These are phyloP conservation scores for Drosophila melanogaster DNA, from an alignment of 1,140 invertebrate species.

Conservation along the genomic window DNA sequence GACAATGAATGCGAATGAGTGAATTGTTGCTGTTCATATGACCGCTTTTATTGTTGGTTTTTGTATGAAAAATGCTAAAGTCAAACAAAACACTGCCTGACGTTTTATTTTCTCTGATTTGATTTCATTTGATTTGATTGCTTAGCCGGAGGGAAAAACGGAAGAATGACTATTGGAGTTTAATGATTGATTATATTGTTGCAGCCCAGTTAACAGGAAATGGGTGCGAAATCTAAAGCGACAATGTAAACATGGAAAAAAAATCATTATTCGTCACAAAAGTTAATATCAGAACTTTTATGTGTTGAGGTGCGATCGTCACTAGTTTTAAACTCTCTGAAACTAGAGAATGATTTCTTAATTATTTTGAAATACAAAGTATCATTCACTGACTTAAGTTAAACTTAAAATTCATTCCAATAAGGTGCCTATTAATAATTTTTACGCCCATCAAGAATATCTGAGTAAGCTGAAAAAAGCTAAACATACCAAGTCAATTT, in stretches of 20 bases:
- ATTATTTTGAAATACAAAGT: not conserved
- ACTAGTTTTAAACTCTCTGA: no score
- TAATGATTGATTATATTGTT: constrained; percentile 70
- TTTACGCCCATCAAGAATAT: constrained; percentile 11
- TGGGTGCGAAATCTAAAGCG: constrained; percentile 10
- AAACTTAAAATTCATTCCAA: not conserved
- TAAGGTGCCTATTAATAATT: not conserved
- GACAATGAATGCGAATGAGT: constrained; percentile 70
- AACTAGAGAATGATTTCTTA: not conserved
- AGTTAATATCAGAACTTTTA: no score
- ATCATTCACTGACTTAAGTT: not conserved
- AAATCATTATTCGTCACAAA: no score
- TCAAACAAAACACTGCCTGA: constrained; percentile 53
- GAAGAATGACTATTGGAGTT: constrained; percentile 54
- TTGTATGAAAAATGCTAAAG: constrained; percentile 68
- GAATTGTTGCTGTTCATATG: constrained; percentile 53
- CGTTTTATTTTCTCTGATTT: constrained; percentile 58
- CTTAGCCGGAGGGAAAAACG: constrained; percentile 10
- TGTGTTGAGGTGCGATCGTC: no score
- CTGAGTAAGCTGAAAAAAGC: not conserved
- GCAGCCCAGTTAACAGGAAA: constrained; percentile 36
- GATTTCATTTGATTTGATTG: constrained; percentile 47
- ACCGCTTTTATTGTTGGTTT: constrained; percentile 30
- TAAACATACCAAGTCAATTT: constrained; percentile 35
- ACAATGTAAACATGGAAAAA: not conserved